A percentile compares a stretch with the other conserved stretches of the same genome.
Conservation (phyloP, 2,797 vertebrate genomes). For the Harpagifer antarcticus region DNA sequence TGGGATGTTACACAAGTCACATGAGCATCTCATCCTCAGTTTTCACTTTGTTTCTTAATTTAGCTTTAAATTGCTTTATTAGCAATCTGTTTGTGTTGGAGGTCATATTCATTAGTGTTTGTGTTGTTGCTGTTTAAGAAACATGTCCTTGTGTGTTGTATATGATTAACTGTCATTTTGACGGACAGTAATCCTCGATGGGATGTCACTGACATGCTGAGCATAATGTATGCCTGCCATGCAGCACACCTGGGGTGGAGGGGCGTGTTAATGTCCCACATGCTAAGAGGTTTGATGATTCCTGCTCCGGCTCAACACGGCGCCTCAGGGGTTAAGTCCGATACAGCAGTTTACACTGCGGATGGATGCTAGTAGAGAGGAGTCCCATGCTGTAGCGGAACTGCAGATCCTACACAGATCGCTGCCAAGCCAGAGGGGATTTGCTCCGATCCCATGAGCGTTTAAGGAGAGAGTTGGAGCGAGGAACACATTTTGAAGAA, state of each 20-base stretch:
- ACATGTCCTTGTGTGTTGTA: not conserved
- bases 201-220: slow-evolving; percentile 25
- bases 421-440: slow-evolving; percentile 81
- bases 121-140: slow-evolving; percentile 17
- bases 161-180: slow-evolving; percentile 4
- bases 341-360: slow-evolving; percentile 89
- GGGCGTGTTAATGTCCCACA: slow-evolving; percentile 41
- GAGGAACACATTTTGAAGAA: slow-evolving; percentile 41
- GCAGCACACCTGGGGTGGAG: slow-evolving; percentile 68
- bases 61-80: slow-evolving; percentile 12
- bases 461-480: slow-evolving; percentile 47
- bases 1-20: slow-evolving; percentile 2
- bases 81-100: slow-evolving; percentile 15
- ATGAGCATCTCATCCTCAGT: not conserved
- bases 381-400: slow-evolving; percentile 83
- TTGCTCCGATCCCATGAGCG: slow-evolving; percentile 67
- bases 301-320: slow-evolving; percentile 38
- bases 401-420: slow-evolving; percentile 84
- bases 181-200: slow-evolving; percentile 19
- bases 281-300: slow-evolving; percentile 52
- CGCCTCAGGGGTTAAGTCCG: slow-evolving; percentile 82
- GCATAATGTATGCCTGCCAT: slow-evolving; percentile 68
- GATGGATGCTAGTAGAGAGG: slow-evolving; percentile 84
- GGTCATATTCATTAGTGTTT: not conserved
- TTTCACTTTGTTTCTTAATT: not conserved